These are phyloP conservation scores for Bugulina stolonifera DNA, from an alignment of 2,888 invertebrate genomes.

Conservation along the genomic window DNA sequence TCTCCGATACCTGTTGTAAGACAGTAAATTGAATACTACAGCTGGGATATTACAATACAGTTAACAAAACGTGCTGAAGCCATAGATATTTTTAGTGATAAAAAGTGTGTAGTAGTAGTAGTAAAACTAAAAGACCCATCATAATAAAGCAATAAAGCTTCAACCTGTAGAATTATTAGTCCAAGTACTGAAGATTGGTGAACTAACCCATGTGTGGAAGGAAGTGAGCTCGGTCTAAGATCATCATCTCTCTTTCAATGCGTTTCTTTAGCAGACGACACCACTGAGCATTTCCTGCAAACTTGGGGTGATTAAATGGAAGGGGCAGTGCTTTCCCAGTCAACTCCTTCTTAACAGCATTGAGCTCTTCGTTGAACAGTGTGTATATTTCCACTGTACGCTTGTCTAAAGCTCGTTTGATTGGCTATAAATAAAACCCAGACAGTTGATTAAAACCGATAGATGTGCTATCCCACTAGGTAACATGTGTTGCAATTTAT, in stretches of 20 bases:
- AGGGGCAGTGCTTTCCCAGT: slow-evolving; percentile 43
- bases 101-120: too few relatives aligned
- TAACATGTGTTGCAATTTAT: too few relatives aligned
- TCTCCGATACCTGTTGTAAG: slow-evolving; percentile 56
- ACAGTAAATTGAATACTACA: too few relatives aligned
- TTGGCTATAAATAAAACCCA: slow-evolving; percentile 44
- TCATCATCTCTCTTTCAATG: slow-evolving; percentile 51
- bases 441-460: too few relatives aligned
- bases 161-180: too few relatives aligned
- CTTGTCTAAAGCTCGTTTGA: slow-evolving; percentile 54
- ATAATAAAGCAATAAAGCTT: too few relatives aligned
- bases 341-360: slow-evolving; percentile 65
- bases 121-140: too few relatives aligned
- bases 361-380: slow-evolving; percentile 70
- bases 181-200: too few relatives aligned
- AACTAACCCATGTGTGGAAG: slow-evolving; percentile 63
- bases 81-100: too few relatives aligned
- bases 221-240: slow-evolving; percentile 70
- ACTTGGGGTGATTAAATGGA: slow-evolving; percentile 64
- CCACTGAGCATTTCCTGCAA: slow-evolving; percentile 67
- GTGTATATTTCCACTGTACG: slow-evolving; percentile 62
- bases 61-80: too few relatives aligned
- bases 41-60: too few relatives aligned
- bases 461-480: too few relatives aligned
- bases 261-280: slow-evolving; percentile 64